phyloP scores from a whole-genome alignment of 2,797 vertebrate genomes.

The Micropoecilia bifurca region DNA sequence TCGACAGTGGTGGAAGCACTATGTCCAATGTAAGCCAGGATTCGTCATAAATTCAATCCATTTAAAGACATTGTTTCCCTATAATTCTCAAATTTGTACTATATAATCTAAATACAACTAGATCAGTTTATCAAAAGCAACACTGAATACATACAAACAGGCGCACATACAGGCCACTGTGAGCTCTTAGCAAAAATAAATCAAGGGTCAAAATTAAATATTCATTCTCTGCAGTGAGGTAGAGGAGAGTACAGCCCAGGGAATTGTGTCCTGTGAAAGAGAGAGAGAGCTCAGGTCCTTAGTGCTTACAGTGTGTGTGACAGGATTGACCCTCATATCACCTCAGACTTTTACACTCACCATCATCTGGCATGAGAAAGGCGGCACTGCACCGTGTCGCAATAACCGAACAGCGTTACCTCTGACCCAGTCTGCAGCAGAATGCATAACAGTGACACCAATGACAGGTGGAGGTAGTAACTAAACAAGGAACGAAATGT shows the following conservation, averaged over 20 bases:
- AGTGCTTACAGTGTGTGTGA: constrained; percentile 37
- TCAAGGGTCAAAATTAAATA: constrained; percentile 39
- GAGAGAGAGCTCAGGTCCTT: neutral
- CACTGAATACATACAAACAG: neutral
- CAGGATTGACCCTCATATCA: constrained; percentile 42
- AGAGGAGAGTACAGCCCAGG: neutral
- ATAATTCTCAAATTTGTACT: neutral
- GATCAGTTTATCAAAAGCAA: neutral
- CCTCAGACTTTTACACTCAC: constrained; percentile 27
- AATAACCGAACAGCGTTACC: constrained; percentile 30
- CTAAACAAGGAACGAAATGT: constrained; percentile 31
- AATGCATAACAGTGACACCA: constrained; percentile 6
- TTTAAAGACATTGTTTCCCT: neutral
- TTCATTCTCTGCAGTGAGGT: constrained; percentile 35
- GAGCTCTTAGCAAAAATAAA: constrained; percentile 11
- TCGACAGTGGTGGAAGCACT: neutral
- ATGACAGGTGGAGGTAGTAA: constrained; percentile 23
- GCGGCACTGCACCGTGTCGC: constrained; percentile 6
- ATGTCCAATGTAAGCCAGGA: neutral
- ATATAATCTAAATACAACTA: neutral
- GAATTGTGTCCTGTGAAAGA: constrained; percentile 1
- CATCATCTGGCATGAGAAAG: constrained; percentile 2
- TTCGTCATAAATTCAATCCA: neutral
- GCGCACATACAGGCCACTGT: neutral
- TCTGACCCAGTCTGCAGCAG: constrained; percentile 27